Evolutionary conservation across 2,888 invertebrate species (phyloP), one percentile per base, ranked within the genome.

Genomic region (Eristalis tenax): DNA sequence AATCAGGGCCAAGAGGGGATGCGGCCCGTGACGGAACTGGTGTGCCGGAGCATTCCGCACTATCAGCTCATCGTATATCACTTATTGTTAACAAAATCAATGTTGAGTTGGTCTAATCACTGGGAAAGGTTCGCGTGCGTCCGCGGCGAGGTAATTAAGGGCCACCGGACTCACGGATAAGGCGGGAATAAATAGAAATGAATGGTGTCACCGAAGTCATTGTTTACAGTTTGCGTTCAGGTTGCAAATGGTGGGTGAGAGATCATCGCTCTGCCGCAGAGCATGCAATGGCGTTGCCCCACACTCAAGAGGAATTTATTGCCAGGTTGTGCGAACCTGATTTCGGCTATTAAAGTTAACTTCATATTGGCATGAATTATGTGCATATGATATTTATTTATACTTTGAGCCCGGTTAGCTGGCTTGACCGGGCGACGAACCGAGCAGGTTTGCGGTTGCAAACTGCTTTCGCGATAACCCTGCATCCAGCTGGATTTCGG

Each of bases 101-200:
- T 69, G 50, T 68, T 79, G 64, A 79, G 69, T 74, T 74, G 74
- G 77, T n/a, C 68, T 73, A 77, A 83, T 73, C 83, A 57, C 38
- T 68, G 63, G 28, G 50, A 66, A 77, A 59, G 73, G 83, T 77
- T 63, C 26, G 71, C 61, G 61, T 77, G 63, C 61, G 40, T 64
- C 15, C 40, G 56, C n/a, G 69, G 69, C 50, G 15, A 15, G 40
- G 66, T 32, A 32, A 76, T 66, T 57, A 59, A 59, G 35, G 35
- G 43, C 43, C 43, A 15, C 15, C 18, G 35, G 32, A 23, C 28
- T 50, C 22, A 5, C 35, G 10, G 26, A 13, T 59, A 26, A 26
- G 59, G 23, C 40, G 40, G 10, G 59, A 23, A 63, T 50, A 64
- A 73, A 73, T 32, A 50, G 43, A 63, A 64, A 73, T 50, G 11